Conservation (phyloP, 1,140 invertebrate genomes). For the Bombus confusus region DNA sequence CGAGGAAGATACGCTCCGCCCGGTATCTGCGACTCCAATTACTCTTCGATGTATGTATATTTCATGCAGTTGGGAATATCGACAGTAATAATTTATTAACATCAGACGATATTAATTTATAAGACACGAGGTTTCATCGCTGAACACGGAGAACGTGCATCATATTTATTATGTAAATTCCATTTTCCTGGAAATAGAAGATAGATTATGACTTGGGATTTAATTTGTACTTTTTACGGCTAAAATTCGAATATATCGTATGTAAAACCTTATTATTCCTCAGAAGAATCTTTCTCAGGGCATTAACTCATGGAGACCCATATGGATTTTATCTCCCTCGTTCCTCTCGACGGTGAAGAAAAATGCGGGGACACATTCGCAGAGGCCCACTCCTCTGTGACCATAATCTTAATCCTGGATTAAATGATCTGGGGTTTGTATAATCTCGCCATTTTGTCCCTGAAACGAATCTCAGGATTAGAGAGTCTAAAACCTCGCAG, state of each 20-base stretch:
- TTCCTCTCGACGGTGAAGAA: conserved; percentile 33
- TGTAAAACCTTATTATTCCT: background rate
- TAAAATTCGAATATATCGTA: conserved; percentile 14
- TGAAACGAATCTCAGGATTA: conserved; percentile 65
- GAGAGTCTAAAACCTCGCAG: conserved; percentile 61
- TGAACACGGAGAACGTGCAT: background rate
- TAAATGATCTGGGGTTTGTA: conserved; percentile 65
- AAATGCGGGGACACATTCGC: conserved; percentile 57
- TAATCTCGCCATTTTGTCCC: conserved; percentile 67
- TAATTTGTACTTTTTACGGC: background rate
- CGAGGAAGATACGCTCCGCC: background rate
- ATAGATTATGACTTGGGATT: background rate
- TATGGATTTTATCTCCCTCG: conserved; percentile 40
- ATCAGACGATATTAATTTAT: background rate
- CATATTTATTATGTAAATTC: background rate
- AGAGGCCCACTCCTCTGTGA: conserved; percentile 46
- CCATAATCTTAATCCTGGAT: conserved; percentile 70
- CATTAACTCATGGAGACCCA: conserved; percentile 27
- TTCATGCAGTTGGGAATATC: background rate
- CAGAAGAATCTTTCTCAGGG: background rate
- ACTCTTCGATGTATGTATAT: background rate
- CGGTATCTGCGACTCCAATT: background rate
- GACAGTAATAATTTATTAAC: background rate
- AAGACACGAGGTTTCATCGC: too few species aligned
- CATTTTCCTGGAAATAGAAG: too few species aligned